Evolutionary conservation across 1,140 invertebrate species (phyloP).

Genomic region (Bombus pascuorum): DNA sequence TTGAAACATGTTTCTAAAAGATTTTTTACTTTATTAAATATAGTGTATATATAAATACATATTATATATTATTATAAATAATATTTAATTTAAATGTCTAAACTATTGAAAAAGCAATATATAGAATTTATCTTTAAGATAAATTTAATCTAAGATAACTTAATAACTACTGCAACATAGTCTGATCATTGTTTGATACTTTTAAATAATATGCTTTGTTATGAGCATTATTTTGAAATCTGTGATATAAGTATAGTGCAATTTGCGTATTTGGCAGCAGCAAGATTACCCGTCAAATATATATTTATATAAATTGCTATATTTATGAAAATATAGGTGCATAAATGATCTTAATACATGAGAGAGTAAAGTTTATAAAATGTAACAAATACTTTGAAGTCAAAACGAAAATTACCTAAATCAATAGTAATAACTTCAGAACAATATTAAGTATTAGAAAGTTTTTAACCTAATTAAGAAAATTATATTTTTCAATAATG

Average conservation of each 20-base stretch:
- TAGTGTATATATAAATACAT: neutral
- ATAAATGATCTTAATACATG: conserved; percentile 3
- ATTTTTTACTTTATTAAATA: neutral
- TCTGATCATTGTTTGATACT: neutral
- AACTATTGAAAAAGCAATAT: no score
- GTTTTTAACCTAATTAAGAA: no score
- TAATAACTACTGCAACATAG: neutral
- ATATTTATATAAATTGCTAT: conserved; percentile 39
- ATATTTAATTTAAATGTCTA: neutral
- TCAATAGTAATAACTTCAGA: neutral
- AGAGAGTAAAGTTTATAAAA: conserved; percentile 2
- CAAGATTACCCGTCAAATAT: conserved; percentile 41
- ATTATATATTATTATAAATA: neutral
- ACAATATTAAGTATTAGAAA: conserved; percentile 10
- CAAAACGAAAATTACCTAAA: neutral
- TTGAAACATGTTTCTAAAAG: neutral
- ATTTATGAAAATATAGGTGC: conserved; percentile 41
- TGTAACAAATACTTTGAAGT: neutral
- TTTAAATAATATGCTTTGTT: neutral
- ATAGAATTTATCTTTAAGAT: neutral
- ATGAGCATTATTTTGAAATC: conserved; percentile 14
- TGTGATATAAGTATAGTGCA: conserved; percentile 37
- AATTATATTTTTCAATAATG: neutral
- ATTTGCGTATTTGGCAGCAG: conserved; percentile 73
- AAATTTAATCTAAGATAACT: neutral